phyloP scores from a whole-genome alignment of 2,797 vertebrate genomes.

The Sebastes steindachneri region DNA sequence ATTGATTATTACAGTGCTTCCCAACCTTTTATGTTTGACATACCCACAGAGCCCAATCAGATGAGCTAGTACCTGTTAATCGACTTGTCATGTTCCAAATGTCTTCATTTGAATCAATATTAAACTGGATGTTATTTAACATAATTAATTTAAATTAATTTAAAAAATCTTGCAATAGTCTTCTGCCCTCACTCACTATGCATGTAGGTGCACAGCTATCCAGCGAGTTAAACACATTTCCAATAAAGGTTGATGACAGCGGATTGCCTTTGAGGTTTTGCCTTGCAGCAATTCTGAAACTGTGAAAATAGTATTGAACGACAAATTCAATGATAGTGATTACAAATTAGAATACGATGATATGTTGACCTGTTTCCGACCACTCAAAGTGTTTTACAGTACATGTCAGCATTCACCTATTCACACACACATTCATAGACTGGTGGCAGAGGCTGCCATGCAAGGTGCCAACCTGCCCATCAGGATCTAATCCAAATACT shows the following conservation, averaged over 20 bases:
- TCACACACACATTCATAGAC: too few species aligned
- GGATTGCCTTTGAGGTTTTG: background rate
- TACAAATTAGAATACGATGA: background rate
- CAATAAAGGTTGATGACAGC: background rate
- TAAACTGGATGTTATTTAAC: background rate
- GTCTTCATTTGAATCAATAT: background rate
- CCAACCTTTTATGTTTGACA: background rate
- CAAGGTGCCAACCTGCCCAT: too few species aligned
- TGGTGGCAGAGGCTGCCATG: too few species aligned
- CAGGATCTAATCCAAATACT: too few species aligned
- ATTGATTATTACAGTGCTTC: background rate
- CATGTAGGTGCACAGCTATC: background rate
- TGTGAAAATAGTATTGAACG: background rate
- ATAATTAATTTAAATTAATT: background rate
- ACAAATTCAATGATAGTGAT: background rate
- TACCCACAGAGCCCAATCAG: background rate
- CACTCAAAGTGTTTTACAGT: too few species aligned
- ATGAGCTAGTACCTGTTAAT: background rate
- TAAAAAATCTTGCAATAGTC: background rate
- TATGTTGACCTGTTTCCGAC: too few species aligned
- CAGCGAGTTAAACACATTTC: background rate
- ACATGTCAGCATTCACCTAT: too few species aligned
- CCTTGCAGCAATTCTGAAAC: background rate
- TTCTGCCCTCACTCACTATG: background rate
- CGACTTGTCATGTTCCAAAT: background rate